Evolutionary conservation across 2,113 vertebrate species (phyloP).

Genomic region (Aptenodytes forsteri): DNA sequence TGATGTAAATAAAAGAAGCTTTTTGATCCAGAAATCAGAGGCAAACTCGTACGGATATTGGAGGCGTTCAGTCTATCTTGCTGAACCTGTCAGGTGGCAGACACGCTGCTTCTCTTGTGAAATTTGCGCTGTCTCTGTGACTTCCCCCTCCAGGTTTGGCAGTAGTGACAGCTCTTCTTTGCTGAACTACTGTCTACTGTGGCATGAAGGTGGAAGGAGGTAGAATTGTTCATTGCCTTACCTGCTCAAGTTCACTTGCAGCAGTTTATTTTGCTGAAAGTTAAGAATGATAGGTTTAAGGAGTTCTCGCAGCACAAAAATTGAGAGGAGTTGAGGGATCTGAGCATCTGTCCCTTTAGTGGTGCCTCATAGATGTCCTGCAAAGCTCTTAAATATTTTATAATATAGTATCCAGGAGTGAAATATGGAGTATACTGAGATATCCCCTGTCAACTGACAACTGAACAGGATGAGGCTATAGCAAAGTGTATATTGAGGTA

Average conservation of each 20-base stretch:
- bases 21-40: not conserved
- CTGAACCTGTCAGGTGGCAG: not conserved
- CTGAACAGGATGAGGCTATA: not conserved
- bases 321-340: not conserved
- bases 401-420: not conserved
- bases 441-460: not conserved
- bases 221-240: not conserved
- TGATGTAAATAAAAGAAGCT: not conserved
- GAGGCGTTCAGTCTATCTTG: not conserved
- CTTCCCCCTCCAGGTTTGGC: not conserved
- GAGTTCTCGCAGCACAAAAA: not conserved
- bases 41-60: accelerated
- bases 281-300: not conserved
- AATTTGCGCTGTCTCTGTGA: not conserved
- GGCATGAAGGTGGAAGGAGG: not conserved
- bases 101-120: not conserved
- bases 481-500: not conserved
- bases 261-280: not conserved
- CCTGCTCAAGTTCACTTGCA: not conserved
- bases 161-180: not conserved
- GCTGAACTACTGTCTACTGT: not conserved
- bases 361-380: not conserved
- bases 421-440: not conserved
- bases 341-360: not conserved
- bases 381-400: not conserved